phyloP scores from a whole-genome alignment of 1,140 invertebrate species.

The Kradibia gibbosae region DNA sequence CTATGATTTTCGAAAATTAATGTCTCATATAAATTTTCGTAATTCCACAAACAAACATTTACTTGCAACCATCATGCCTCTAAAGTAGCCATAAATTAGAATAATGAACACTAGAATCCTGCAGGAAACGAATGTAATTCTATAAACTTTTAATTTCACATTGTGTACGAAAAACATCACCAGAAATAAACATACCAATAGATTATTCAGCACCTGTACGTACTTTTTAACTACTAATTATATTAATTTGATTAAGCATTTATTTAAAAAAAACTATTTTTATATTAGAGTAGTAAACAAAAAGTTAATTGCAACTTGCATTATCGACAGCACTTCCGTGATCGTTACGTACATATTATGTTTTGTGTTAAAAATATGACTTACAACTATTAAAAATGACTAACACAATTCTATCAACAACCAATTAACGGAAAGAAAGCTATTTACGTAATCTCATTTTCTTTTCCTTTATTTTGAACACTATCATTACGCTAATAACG shows the following conservation, averaged over 20 bases:
- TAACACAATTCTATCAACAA: too few species aligned
- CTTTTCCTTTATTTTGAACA: too few species aligned
- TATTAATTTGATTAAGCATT: neutral
- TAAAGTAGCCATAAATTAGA: neutral
- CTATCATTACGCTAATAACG: too few species aligned
- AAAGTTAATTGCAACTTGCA: neutral
- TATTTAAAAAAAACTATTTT: too few species aligned
- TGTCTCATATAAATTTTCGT: neutral
- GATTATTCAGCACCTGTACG: too few species aligned
- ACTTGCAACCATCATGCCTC: neutral
- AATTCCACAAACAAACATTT: neutral
- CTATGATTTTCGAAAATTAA: neutral
- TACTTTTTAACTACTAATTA: neutral
- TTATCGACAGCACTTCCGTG: neutral
- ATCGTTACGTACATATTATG: neutral
- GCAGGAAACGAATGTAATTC: neutral
- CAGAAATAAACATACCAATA: neutral
- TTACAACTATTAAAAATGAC: too few species aligned
- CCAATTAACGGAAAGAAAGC: too few species aligned
- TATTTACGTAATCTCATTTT: too few species aligned
- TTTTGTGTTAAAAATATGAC: too few species aligned
- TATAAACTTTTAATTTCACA: neutral
- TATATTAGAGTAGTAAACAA: neutral
- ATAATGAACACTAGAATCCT: neutral
- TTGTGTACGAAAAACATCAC: too few species aligned